Conservation (phyloP, 1,140 invertebrate genomes). For the Pemphigus obesinymphae region DNA sequence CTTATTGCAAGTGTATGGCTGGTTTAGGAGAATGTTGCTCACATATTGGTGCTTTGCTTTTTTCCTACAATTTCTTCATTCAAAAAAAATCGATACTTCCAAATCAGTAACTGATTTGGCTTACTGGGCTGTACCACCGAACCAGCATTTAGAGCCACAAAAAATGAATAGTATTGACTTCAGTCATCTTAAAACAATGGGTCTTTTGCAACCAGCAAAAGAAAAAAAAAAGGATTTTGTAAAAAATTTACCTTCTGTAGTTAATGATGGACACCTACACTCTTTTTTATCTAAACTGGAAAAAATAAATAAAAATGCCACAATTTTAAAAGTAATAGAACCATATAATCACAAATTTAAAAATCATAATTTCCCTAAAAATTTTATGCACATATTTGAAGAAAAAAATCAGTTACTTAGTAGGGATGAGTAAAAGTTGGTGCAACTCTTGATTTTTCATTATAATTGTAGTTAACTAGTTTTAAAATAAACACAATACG, state of each 20-base stretch:
- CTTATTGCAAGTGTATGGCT: too few species aligned
- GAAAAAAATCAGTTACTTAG: too few species aligned
- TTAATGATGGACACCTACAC: not conserved
- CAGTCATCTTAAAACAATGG: not conserved
- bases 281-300: not conserved
- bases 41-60: not conserved
- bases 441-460: too few species aligned
- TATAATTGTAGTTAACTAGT: too few species aligned
- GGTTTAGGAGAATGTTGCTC: not conserved
- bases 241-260: not conserved
- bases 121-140: not conserved
- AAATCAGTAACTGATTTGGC: not conserved
- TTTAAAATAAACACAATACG: too few species aligned
- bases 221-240: not conserved
- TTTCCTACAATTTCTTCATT: not conserved
- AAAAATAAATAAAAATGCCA: not conserved
- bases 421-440: too few species aligned
- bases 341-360: not conserved
- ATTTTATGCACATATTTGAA: too few species aligned
- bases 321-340: not conserved
- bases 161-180: not conserved
- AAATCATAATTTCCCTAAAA: not conserved
- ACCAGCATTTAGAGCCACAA: not conserved
- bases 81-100: not conserved
- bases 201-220: not conserved